Percentiles rank a stretch among this genome's conserved stretches.
phyloP scores from a whole-genome alignment of 2,888 invertebrate species.

The Resseliella maxima region DNA sequence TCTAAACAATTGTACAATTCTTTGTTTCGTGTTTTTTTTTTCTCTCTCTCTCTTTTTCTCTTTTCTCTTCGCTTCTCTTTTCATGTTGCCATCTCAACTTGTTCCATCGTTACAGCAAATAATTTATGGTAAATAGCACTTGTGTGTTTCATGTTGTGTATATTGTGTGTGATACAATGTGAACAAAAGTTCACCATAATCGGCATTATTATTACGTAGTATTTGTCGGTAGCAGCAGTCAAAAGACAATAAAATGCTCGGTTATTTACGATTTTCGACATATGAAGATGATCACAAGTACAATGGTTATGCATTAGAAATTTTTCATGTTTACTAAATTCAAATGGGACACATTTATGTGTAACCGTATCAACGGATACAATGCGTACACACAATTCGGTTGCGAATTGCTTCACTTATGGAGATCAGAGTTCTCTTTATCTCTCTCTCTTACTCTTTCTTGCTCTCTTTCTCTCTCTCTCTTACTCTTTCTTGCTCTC shows the following conservation, averaged over 20 bases:
- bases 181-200: conserved; percentile 21
- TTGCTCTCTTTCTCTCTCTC: too few relatives aligned
- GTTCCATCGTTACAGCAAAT: background rate
- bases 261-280: conserved; percentile 23
- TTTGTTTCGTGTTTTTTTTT: background rate
- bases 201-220: background rate
- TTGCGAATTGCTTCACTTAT: too few relatives aligned
- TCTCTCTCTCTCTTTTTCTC: too few relatives aligned
- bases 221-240: background rate
- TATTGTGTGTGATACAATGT: background rate
- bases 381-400: background rate
- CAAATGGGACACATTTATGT: background rate
- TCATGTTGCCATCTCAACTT: too few relatives aligned
- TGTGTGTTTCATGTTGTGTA: conserved; percentile 22
- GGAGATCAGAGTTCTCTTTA: too few relatives aligned
- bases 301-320: background rate
- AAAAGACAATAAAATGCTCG: conserved; percentile 8
- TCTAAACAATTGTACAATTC: background rate
- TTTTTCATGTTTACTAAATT: background rate
- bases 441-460: too few relatives aligned
- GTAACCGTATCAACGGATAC: too few relatives aligned
- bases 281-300: conserved; percentile 24
- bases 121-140: conserved; percentile 28
- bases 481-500: too few relatives aligned
- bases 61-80: too few relatives aligned